Conservation (phyloP, 2,797 vertebrate species). For the Sebastes iracundus region DNA sequence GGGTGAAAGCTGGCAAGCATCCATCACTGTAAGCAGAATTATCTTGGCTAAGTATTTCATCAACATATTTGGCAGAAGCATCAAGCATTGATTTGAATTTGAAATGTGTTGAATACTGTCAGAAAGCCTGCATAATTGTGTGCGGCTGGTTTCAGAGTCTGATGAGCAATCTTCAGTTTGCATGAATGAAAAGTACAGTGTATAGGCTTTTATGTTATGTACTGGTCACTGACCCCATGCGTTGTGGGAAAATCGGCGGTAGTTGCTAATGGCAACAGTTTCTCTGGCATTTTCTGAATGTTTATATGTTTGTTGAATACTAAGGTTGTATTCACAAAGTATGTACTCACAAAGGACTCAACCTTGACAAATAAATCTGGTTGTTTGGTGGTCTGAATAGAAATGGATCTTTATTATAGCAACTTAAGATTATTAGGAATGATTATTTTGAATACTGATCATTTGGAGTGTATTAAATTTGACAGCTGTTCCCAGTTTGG, state of each 20-base stretch:
- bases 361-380: not conserved
- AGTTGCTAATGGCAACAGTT: not conserved
- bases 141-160: conserved; percentile 22
- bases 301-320: not conserved
- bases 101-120: conserved; percentile 40
- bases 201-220: not conserved
- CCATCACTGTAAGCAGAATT: conserved; percentile 24
- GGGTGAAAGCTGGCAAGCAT: conserved; percentile 37
- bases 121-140: conserved; percentile 35
- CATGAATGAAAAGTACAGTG: conserved; percentile 2
- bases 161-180: conserved; percentile 25
- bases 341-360: not conserved
- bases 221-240: not conserved
- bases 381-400: not conserved
- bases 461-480: not conserved
- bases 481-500: not conserved
- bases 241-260: not conserved
- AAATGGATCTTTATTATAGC: not conserved
- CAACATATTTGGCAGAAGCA: conserved; percentile 48
- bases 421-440: not conserved
- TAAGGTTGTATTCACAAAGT: not conserved
- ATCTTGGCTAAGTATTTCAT: conserved; percentile 45
- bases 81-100: conserved; percentile 56
- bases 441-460: not conserved
- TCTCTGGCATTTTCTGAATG: not conserved